Conservation (phyloP, 1,140 invertebrate genomes). For the Meloidogyne hapla region DNA sequence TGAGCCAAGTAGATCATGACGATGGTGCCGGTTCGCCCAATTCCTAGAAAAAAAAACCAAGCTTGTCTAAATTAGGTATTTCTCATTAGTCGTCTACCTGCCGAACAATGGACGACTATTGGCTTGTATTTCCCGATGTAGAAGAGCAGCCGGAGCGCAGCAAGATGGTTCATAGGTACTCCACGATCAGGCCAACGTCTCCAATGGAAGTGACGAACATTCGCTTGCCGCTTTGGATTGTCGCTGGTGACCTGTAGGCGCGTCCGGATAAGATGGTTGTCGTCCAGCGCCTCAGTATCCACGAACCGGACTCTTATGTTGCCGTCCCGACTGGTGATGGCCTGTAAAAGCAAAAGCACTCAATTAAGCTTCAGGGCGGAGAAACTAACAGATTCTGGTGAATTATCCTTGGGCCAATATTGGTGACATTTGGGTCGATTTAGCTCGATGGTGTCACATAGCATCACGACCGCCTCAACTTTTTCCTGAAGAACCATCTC, state of each 20-base stretch:
- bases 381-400: not conserved
- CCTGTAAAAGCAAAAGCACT: not conserved
- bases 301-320: slow-evolving; percentile 23
- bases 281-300: not conserved
- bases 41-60: slow-evolving; percentile 29
- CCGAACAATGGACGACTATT: slow-evolving; percentile 47
- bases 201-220: slow-evolving; percentile 30
- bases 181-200: slow-evolving; percentile 47
- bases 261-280: not conserved
- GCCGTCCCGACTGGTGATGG: not conserved
- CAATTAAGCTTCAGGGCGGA: not conserved
- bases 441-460: slow-evolving; percentile 65
- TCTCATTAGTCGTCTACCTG: slow-evolving; percentile 19
- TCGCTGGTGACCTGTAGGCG: slow-evolving; percentile 3
- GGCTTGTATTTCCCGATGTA: slow-evolving; percentile 16
- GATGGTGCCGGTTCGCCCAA: slow-evolving; percentile 50
- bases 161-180: slow-evolving; percentile 38
- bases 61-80: not conserved
- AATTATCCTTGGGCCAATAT: slow-evolving; percentile 34
- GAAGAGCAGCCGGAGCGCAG: slow-evolving; percentile 29
- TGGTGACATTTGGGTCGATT: slow-evolving; percentile 53
- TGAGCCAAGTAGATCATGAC: slow-evolving; percentile 47
- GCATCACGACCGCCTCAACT: slow-evolving; percentile 65
- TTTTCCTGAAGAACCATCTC: slow-evolving; percentile 66
- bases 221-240: not conserved